Conservation (phyloP, 2,888 invertebrate species). For the Harpagoxenus sublaevis region DNA sequence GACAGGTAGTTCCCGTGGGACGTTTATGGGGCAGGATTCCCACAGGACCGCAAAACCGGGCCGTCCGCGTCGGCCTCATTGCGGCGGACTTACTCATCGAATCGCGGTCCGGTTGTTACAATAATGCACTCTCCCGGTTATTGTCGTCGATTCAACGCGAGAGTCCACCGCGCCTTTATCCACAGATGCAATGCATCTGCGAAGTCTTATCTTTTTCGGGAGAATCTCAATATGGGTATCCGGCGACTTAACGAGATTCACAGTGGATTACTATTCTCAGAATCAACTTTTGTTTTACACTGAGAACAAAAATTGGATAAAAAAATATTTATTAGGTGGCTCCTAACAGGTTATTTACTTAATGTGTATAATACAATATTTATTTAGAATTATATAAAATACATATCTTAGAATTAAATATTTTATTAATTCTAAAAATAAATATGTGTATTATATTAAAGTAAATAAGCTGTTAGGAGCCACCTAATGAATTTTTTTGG, state of each 20-base stretch:
- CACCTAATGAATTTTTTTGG: no score
- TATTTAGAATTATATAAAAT: no score
- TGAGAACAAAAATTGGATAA: no score
- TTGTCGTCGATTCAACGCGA: constrained; percentile 36
- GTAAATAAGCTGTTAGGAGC: no score
- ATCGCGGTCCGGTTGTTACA: constrained; percentile 54
- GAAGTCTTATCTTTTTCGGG: constrained; percentile 22
- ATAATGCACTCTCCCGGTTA: constrained; percentile 32
- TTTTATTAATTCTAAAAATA: no score
- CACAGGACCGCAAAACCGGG: constrained; percentile 78
- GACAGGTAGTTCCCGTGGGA: constrained; percentile 84
- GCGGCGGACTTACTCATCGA: constrained; percentile 31
- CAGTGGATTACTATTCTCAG: neutral
- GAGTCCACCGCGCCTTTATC: constrained; percentile 3
- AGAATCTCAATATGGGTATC: constrained; percentile 7
- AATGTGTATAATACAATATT: no score
- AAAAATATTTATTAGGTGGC: no score
- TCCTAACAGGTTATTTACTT: no score
- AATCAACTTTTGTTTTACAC: neutral
- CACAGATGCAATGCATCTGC: neutral
- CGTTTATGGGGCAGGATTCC: constrained; percentile 80
- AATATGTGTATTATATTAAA: no score
- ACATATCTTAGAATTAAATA: no score
- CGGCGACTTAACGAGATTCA: neutral
- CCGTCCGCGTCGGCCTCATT: constrained; percentile 56